Evolutionary conservation across 1,140 invertebrate species (phyloP).

Genomic region (Micrasema minimum): DNA sequence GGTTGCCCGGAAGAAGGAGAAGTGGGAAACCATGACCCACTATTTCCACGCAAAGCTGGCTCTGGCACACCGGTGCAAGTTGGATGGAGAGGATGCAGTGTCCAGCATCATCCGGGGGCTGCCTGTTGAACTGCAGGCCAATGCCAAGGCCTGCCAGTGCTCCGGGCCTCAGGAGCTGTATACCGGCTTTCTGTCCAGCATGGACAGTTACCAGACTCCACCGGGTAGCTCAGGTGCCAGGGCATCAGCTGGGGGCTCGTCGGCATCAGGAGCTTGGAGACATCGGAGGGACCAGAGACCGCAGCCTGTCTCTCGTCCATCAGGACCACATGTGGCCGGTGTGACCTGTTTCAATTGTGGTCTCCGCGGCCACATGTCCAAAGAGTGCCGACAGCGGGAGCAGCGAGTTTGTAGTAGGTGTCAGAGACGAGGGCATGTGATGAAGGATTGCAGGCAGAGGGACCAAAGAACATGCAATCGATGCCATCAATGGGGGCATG

Average conservation of each 20-base stretch:
- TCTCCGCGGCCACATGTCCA: no score
- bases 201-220: slow-evolving; percentile 19
- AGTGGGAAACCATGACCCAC: slow-evolving; percentile 54
- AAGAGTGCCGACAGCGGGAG: no score
- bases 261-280: neutral
- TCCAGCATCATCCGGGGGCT: slow-evolving; percentile 58
- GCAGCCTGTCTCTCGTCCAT: neutral
- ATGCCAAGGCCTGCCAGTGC: slow-evolving; percentile 56
- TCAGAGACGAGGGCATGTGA: neutral
- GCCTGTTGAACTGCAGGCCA: slow-evolving; percentile 54
- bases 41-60: slow-evolving; percentile 57
- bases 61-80: slow-evolving; percentile 56
- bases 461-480: neutral
- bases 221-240: neutral
- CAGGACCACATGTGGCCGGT: neutral
- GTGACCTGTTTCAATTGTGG: neutral
- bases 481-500: neutral
- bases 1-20: slow-evolving; percentile 52
- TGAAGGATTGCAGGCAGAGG: neutral
- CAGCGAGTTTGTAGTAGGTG: no score
- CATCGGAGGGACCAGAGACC: no score
- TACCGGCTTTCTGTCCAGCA: slow-evolving; percentile 52
- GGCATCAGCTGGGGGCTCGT: neutral
- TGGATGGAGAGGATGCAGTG: slow-evolving; percentile 54
- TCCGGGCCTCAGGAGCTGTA: slow-evolving; percentile 54